These are phyloP conservation scores for Holothuria scabra DNA, from an alignment of 53 echinoderm and acorn worm genomes.

Conservation along the genomic window DNA sequence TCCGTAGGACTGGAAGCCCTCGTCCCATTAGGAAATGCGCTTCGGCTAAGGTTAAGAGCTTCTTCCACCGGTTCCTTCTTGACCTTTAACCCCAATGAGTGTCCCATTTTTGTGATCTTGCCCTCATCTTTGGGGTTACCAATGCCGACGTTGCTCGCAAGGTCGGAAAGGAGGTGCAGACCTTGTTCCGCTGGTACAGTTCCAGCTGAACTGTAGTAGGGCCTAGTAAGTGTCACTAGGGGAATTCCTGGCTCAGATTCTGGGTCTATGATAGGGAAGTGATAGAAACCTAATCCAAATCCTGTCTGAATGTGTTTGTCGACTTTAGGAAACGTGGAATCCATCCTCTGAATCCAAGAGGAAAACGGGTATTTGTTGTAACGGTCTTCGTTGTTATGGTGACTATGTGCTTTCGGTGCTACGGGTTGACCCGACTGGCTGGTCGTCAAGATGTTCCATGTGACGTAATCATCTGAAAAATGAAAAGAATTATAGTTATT, in stretches of 20 bases:
- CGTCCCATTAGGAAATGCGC: background rate
- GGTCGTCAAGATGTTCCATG: no score
- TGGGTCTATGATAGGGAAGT: conserved; percentile 38
- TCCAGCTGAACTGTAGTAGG: background rate
- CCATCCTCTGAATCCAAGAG: conserved; percentile 34
- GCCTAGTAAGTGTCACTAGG: conserved; percentile 8
- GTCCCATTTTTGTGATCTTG: background rate
- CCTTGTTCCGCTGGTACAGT: conserved; percentile 49
- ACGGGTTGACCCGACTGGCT: no score
- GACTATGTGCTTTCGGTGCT: conserved; percentile 16
- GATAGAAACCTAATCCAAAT: conserved; percentile 28
- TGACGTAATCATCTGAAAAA: no score
- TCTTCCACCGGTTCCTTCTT: conserved; percentile 37
- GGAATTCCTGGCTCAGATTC: conserved; percentile 45
- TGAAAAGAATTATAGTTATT: no score
- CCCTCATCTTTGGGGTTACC: background rate
- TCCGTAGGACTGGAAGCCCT: conserved; percentile 47
- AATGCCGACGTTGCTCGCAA: conserved; percentile 14
- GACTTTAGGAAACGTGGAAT: conserved; percentile 12
- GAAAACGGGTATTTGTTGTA: conserved; percentile 28
- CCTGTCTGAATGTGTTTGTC: conserved; percentile 47
- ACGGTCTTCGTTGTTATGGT: background rate
- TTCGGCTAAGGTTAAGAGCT: conserved; percentile 26
- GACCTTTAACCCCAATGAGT: conserved; percentile 4
- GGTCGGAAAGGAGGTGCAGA: conserved; percentile 41